phyloP scores from a whole-genome alignment of 2,888 invertebrate genomes.

The Megamerina dolium region DNA sequence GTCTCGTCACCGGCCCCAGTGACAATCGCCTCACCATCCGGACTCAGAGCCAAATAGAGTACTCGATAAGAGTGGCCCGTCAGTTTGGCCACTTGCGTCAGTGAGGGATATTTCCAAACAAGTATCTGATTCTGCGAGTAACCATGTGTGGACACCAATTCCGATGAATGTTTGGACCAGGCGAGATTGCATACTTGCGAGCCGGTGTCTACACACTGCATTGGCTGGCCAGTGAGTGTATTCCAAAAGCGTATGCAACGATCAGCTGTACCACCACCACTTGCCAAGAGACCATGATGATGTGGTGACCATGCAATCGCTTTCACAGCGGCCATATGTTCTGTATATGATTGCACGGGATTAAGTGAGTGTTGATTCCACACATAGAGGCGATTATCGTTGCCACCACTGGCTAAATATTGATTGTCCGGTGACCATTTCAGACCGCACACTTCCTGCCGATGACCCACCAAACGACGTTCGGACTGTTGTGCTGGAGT shows the following conservation, averaged over 20 bases:
- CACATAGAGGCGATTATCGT: conserved; percentile 61
- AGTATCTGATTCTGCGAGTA: conserved; percentile 98
- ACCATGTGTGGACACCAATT: conserved; percentile 95
- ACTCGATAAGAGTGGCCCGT: conserved; percentile 96
- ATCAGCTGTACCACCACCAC: conserved; percentile 99
- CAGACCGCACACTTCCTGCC: conserved; percentile 95
- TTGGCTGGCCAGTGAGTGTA: conserved; percentile 93
- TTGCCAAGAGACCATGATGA: conserved; percentile 92
- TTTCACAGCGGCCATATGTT: conserved; percentile 96
- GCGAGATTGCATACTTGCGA: conserved; percentile 98
- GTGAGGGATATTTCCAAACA: conserved; percentile 97
- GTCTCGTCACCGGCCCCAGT: conserved; percentile 99
- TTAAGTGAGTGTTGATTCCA: conserved; percentile 77
- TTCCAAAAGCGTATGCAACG: conserved; percentile 97
- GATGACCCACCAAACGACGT: conserved; percentile 80
- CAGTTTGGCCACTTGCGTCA: conserved; percentile 93
- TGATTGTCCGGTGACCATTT: conserved; percentile 99
- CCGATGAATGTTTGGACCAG: conserved; percentile 98
- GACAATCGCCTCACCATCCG: conserved; percentile 97
- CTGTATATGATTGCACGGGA: conserved; percentile 90
- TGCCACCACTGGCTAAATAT: conserved; percentile 95
- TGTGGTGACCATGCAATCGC: conserved; percentile 99
- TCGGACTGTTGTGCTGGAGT: conserved; percentile 72
- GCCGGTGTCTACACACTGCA: conserved; percentile 97
- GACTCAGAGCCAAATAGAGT: conserved; percentile 91